These are phyloP conservation scores for Ciconia boyciana DNA, from an alignment of 2,113 vertebrate genomes.

Conservation along the genomic window DNA sequence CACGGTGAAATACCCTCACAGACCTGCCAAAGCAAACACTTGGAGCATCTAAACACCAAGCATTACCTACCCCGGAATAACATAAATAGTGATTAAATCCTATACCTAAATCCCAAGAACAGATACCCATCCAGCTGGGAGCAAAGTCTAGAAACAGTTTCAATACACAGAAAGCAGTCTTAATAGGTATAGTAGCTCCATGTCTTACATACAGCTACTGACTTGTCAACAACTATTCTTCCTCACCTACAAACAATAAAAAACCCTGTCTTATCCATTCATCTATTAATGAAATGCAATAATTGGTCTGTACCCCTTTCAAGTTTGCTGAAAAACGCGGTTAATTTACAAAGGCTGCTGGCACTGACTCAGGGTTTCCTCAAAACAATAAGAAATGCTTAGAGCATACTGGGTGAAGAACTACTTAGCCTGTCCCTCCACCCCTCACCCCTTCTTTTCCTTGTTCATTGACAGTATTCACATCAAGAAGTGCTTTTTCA, in stretches of 20 bases:
- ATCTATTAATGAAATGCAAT: neutral
- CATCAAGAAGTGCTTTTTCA: neutral
- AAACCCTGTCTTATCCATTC: neutral
- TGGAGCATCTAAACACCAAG: neutral
- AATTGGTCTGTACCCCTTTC: neutral
- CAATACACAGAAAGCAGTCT: neutral
- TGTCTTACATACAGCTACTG: neutral
- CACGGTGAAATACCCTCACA: neutral
- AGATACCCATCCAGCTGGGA: neutral
- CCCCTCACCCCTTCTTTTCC: neutral
- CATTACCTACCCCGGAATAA: too few relatives aligned
- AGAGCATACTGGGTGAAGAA: neutral
- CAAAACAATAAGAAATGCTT: neutral
- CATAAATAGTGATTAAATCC: neutral
- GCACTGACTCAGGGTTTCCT: neutral
- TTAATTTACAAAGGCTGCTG: neutral
- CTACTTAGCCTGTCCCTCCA: neutral
- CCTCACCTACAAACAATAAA: neutral
- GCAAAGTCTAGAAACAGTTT: neutral
- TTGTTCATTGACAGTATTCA: neutral
- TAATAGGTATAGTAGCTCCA: neutral
- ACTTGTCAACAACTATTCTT: neutral
- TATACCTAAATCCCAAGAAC: neutral
- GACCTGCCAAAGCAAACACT: neutral
- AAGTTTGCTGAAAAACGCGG: neutral